Percentiles rank a stretch among this genome's conserved stretches.
Evolutionary conservation across 2,888 invertebrate species (phyloP).

Genomic region (Oxyscelio sp.): DNA sequence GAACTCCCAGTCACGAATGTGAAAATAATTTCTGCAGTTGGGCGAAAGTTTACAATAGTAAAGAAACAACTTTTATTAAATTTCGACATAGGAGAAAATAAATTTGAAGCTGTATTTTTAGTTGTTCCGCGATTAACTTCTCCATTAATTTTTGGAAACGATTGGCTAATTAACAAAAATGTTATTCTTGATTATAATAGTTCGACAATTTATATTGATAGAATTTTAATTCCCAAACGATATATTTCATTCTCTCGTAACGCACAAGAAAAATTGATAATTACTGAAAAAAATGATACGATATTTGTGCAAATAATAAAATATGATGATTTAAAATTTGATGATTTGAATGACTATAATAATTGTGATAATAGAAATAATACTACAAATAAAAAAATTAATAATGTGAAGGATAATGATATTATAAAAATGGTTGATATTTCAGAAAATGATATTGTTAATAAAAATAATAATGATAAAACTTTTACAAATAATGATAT

Average conservation of each 20-base stretch:
- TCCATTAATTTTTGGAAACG: slow-evolving; percentile 1
- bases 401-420: too few relatives aligned
- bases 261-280: background rate
- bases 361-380: too few relatives aligned
- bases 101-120: background rate
- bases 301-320: slow-evolving; percentile 30
- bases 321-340: background rate
- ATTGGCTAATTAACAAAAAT: background rate
- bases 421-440: too few relatives aligned
- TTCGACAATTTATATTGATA: background rate
- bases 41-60: background rate
- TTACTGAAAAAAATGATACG: slow-evolving; percentile 3
- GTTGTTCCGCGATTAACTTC: slow-evolving; percentile 2
- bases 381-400: too few relatives aligned
- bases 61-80: slow-evolving; percentile 4
- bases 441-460: too few relatives aligned
- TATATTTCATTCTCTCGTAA: slow-evolving; percentile 5
- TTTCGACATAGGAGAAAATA: slow-evolving; percentile 8
- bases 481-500: background rate
- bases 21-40: background rate
- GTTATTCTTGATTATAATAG: slow-evolving; percentile 1
- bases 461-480: background rate
- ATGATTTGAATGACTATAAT: background rate
- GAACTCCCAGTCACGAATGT: slow-evolving; percentile 1
- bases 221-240: background rate